Base-by-base conservation (phyloP, 2,113 vertebrate genomes). In the Atherinomorus stipes region DNA sequence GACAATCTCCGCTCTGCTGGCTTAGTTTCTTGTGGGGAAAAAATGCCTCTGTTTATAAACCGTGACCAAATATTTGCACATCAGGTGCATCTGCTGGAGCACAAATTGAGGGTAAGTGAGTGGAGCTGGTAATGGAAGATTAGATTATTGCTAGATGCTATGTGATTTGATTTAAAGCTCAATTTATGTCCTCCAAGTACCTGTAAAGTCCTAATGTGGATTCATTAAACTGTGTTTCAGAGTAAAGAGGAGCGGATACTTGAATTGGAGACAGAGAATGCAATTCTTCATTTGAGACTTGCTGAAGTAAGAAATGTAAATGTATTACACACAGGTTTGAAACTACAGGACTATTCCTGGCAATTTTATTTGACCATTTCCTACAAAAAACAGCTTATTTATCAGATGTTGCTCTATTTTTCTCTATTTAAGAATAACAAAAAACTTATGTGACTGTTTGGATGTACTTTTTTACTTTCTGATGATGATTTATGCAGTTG, bases 211-310 rank as follows among this genome's bases (percentile, higher is more conserved):
- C 0, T 28, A 34, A 19, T 21, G 19, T 47, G 13, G 8, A 60
- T 31, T 18, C 11, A 25, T 62, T 25, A 38, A 1, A 66, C 12
- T n/a, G 0, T 83, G 18, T 50, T 79, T 54, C 51, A 96, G 95
- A 80, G 88, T 76, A 95, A 95, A 95, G 95, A 96, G 86, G 96
- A 97, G 81, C 88, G 91, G 57, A 96, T 96, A 80, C 75, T 94
- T 66, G 92, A 95, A 18, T 85, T 97, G 84, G 95, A 96, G 85
- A 95, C 93, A 0, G 94, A 96, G 81, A 97, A 96, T 47, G 93
- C 95, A 1, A 83, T 91, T 76, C 95, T 96, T 75, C 95, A 95
- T 77, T 89, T 96, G 78, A 94, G 93, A 59, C 84, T 96, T 62
- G 92, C 95, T 2, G 90, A 96, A 93, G 88, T 90, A 69, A 80